Evolutionary conservation across 2,113 vertebrate genomes (phyloP), one percentile per base, ranked within the genome.

Genomic region (Onychostruthus taczanowskii): DNA sequence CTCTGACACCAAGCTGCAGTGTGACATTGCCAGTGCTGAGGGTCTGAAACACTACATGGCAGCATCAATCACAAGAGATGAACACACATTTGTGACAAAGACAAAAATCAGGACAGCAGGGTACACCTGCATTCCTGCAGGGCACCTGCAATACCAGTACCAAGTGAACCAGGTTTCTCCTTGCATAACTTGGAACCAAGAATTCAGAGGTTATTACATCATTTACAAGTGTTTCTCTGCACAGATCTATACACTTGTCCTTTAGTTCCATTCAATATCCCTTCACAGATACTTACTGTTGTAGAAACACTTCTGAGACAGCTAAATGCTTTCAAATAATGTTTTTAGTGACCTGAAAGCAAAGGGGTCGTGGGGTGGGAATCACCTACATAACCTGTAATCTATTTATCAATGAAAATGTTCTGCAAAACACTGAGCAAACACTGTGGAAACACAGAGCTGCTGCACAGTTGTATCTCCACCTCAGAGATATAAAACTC

Each of bases 401-500:
- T 28, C 37, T n/a, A 53, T 47, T 68, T 22, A 18, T 0, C 1
- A 56, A 47, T 26, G 23, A n/a, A 68, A 64, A 12, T 0, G 17
- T 22, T n/a, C 24, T 55, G 41, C 53, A 59, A n/a, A n/a, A n/a
- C n/a, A n/a, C n/a, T 6, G 52, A 68, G 35, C 23, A 39, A 23
- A 33, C 0, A 0, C 37, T 44, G 0, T 4, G 21, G 43, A 46
- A n/a, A 28, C 53, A 31, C 59, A 31, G 21, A 76, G n/a, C 16
- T 22, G 24, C 52, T 31, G 43, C 6, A 21, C 9, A 35, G 11
- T 1, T 74, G 9, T 13, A 28, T 13, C 30, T 30, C 30, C 9
- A 4, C 39, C 37, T 47, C 72, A 66, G 26, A 83, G 62, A 61
- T 13, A 13, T 3, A 31, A 43, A 84, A n/a, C 18, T 7, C 43